phyloP scores from a whole-genome alignment of 2,888 invertebrate genomes.

The Ernsta delagoae region DNA sequence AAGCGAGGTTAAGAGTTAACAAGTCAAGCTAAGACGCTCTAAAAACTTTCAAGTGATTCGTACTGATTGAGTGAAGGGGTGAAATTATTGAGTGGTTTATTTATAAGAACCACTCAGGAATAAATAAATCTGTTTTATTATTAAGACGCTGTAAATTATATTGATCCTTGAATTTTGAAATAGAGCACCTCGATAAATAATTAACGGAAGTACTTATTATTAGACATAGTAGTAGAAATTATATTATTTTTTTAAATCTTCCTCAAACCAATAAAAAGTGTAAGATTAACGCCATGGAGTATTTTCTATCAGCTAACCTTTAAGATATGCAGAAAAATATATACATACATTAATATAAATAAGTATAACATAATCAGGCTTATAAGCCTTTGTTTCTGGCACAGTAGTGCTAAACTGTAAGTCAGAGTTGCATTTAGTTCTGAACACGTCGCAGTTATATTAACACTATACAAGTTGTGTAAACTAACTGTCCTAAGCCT shows the following conservation, averaged over 20 bases:
- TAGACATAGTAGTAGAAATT: no score
- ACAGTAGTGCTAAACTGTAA: not conserved
- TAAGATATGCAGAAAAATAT: no score
- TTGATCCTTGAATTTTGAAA: not conserved
- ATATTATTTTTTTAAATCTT: no score
- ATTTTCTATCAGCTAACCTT: no score
- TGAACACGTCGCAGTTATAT: not conserved
- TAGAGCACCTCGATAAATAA: not conserved
- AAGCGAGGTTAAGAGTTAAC: conserved; percentile 52
- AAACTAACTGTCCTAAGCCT: not conserved
- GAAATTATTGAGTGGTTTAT: conserved; percentile 8
- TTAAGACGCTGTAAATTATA: not conserved
- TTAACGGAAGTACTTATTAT: no score
- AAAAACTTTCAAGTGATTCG: conserved; percentile 52
- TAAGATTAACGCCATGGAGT: no score
- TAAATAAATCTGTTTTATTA: not conserved
- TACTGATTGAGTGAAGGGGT: conserved; percentile 28
- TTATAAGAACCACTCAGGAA: not conserved
- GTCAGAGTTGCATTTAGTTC: not conserved
- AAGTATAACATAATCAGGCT: no score
- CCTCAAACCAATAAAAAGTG: no score
- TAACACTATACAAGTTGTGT: not conserved
- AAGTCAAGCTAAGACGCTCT: conserved; percentile 49
- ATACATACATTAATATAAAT: no score
- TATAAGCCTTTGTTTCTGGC: not conserved